phyloP scores from a whole-genome alignment of 2,113 vertebrate genomes.

The Eretmochelys imbricata region DNA sequence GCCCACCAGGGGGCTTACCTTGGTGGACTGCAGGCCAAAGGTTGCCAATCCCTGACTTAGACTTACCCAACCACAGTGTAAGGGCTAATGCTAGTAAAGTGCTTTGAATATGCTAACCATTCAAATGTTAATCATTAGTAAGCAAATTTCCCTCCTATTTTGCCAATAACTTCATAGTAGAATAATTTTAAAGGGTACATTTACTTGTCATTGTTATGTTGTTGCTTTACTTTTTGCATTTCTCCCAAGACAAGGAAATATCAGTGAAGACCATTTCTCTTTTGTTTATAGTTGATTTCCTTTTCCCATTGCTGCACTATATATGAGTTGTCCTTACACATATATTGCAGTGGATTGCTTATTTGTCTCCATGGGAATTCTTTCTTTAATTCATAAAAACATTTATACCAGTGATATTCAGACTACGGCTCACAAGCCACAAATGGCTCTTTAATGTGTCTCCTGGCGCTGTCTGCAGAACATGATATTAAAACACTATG shows the following conservation, averaged over 20 bases:
- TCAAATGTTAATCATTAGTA: accelerated
- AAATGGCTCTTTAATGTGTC: background rate
- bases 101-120: background rate
- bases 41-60: too few relatives aligned
- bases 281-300: background rate
- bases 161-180: accelerated
- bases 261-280: background rate
- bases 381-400: background rate
- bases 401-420: background rate
- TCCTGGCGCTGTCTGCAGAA: background rate
- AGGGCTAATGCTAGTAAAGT: background rate
- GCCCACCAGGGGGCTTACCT: too few relatives aligned
- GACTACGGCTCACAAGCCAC: background rate
- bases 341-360: background rate
- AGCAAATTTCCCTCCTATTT: accelerated
- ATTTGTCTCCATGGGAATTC: background rate
- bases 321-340: background rate
- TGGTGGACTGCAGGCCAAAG: too few relatives aligned
- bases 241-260: background rate
- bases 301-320: background rate
- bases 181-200: accelerated
- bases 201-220: too few relatives aligned
- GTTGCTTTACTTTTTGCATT: accelerated
- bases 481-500: background rate
- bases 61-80: accelerated